These are phyloP conservation scores for Amitus sp. DNA, from an alignment of 2,888 invertebrate species.

Conservation along the genomic window DNA sequence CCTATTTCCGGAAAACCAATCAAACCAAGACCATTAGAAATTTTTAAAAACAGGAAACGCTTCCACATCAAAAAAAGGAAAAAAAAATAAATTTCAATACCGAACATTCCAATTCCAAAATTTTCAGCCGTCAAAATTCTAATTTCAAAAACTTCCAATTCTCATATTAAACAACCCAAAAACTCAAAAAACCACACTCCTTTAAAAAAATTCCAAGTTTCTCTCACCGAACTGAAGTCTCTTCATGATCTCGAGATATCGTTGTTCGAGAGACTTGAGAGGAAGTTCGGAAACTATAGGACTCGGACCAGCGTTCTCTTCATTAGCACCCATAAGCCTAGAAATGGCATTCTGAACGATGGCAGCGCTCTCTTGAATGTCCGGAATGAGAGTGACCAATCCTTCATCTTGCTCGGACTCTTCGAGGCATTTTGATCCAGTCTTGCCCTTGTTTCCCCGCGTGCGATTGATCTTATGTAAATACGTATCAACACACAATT, in stretches of 20 bases:
- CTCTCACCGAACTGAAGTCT: constrained; percentile 85
- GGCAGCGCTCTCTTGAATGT: constrained; percentile 81
- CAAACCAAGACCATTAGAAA: too few relatives aligned
- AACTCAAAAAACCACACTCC: not conserved
- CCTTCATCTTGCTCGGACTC: constrained; percentile 91
- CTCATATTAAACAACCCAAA: too few relatives aligned
- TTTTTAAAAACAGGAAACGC: too few relatives aligned
- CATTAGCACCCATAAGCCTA: constrained; percentile 48
- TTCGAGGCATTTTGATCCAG: constrained; percentile 62
- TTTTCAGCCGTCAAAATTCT: too few relatives aligned
- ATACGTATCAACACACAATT: constrained; percentile 91
- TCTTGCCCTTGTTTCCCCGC: constrained; percentile 53
- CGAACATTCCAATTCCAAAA: too few relatives aligned
- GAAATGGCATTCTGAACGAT: constrained; percentile 68
- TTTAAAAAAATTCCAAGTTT: not conserved
- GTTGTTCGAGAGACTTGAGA: constrained; percentile 74
- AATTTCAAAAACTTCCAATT: too few relatives aligned
- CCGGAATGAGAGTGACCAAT: constrained; percentile 86
- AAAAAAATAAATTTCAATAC: too few relatives aligned
- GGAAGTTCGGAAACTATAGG: constrained; percentile 67
- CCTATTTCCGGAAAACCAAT: too few relatives aligned
- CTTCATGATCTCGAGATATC: constrained; percentile 89
- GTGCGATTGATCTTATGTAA: constrained; percentile 78
- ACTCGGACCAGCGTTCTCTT: constrained; percentile 60
- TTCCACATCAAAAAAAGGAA: too few relatives aligned